Evolutionary conservation across 2,797 vertebrate species (phyloP).

Genomic region (Pangasius krempfi): DNA sequence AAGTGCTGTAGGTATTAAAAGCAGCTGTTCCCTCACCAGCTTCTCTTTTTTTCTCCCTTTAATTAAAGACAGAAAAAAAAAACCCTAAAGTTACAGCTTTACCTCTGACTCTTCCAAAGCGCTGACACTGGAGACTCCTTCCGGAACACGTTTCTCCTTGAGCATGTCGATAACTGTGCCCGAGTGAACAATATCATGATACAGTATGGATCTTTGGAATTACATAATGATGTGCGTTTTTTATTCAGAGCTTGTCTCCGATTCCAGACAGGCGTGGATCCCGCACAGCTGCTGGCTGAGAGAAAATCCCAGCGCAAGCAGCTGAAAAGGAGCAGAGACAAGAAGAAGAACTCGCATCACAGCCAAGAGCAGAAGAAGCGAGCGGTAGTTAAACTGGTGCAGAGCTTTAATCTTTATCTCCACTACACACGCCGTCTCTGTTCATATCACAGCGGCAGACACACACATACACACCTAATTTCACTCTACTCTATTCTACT

Average conservation of each 20-base stretch:
- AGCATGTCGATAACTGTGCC: background rate
- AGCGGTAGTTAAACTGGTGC: conserved; percentile 71
- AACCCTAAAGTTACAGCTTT: background rate
- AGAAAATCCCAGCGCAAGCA: conserved; percentile 76
- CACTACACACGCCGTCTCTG: background rate
- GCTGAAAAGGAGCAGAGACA: conserved; percentile 60
- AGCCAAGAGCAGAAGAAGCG: conserved; percentile 59
- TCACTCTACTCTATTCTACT: too few species aligned
- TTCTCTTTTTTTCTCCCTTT: background rate
- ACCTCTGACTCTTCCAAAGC: background rate
- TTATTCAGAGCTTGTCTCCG: background rate
- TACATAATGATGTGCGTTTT: background rate
- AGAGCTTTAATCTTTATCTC: background rate
- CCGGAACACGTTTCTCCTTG: background rate
- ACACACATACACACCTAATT: background rate
- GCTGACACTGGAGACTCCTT: background rate
- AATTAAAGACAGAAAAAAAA: background rate
- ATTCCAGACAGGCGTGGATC: conserved; percentile 86
- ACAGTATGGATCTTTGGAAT: background rate
- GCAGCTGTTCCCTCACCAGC: background rate
- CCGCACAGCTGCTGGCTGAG: conserved; percentile 74
- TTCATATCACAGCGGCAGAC: background rate
- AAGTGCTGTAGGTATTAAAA: background rate
- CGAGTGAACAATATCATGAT: background rate
- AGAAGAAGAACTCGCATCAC: conserved; percentile 52